Evolutionary conservation across 2,113 vertebrate species (phyloP), one percentile per base, ranked within the genome.

Genomic region (Syrrhaptes paradoxus): DNA sequence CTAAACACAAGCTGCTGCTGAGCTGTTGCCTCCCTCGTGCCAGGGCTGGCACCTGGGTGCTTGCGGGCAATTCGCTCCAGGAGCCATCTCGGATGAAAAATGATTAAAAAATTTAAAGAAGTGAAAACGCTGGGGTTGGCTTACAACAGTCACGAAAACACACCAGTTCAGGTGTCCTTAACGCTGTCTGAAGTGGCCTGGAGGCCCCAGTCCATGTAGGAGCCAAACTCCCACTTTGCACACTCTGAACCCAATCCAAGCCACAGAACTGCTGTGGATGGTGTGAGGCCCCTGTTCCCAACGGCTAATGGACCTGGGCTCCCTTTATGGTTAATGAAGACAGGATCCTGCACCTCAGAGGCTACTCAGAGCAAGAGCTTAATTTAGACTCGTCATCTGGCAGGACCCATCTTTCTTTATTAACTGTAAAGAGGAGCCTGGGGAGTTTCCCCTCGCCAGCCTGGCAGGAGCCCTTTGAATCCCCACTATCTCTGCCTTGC

Each of bases 121-220:
- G 2, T 38, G 54, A 48, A 78, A 91, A 17, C 8, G 13, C 3
- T 29, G 32, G 28, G 17, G 12, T 31, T 87, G 55, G 21, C 36
- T 81, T 87, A 13, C 13, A 87, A 25, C 16, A 62, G 29, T 18
- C 18, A 13, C n/a, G 41, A 36, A 58, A 76, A 61, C 10, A 14
- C 20, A 49, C 3, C 15, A 26, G 0, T 19, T 66, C 13, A 13
- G 68, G 43, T 66, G 67, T 48, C 58, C 49, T 68, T 24, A n/a
- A 31, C 49, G 3, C 29, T 29, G 9, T 24, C 38, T 65, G 71
- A 74, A 71, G 29, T 24, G 52, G 36, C 36, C 77, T 58, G n/a
- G 59, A 55, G 46, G 66, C 31, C 28, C 16, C 48, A 20, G 38
- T 11, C 3, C 2, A 0, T 5, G 18, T 3, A 52, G 36, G 71